phyloP scores from a whole-genome alignment of 2,888 invertebrate genomes.

The Dioctria rufipes region DNA sequence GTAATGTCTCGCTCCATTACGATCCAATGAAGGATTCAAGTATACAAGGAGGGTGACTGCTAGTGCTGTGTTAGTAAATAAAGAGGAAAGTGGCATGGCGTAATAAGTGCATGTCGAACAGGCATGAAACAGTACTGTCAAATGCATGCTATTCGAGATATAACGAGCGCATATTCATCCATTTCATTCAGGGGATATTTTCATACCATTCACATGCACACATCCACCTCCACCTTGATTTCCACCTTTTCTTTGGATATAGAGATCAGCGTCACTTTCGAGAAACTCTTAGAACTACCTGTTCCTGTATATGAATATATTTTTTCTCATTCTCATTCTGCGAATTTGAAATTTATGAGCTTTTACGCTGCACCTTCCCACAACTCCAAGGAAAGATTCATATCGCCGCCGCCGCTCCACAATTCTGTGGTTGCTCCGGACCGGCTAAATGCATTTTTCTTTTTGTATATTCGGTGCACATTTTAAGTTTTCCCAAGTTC shows the following conservation, averaged over 20 bases:
- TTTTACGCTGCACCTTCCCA: slow-evolving; percentile 18
- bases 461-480: slow-evolving; percentile 6
- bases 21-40: not conserved
- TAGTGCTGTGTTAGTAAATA: not conserved
- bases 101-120: slow-evolving; percentile 10
- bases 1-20: not conserved
- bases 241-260: not conserved
- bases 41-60: not conserved
- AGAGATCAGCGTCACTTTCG: not conserved
- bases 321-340: slow-evolving; percentile 35
- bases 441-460: slow-evolving; percentile 1
- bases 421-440: not conserved
- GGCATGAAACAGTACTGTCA: not conserved
- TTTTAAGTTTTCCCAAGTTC: slow-evolving; percentile 18
- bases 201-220: not conserved
- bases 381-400: slow-evolving; percentile 23
- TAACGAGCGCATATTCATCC: not conserved
- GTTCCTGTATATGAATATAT: slow-evolving; percentile 12
- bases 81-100: slow-evolving; percentile 13
- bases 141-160: not conserved
- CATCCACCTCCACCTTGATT: not conserved
- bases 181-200: not conserved
- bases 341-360: slow-evolving; percentile 49
- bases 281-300: not conserved
- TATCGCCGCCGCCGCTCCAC: not conserved